Base-by-base conservation (phyloP, 2,797 vertebrate species). In the Valencia hispanica region DNA sequence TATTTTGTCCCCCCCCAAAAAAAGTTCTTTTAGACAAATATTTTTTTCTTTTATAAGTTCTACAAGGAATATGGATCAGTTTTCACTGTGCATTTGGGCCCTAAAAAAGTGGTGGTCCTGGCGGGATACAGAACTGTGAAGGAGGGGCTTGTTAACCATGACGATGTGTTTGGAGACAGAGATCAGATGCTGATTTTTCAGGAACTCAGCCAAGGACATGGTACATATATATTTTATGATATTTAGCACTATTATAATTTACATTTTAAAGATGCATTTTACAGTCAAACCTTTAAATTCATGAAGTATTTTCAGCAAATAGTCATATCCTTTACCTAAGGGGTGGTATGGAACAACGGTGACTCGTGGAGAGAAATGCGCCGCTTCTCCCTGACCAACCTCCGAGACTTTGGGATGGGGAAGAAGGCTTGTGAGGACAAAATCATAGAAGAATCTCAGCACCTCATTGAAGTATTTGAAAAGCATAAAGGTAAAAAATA, bases 341-440 rank as follows among this genome's bases (percentile, higher is more conserved):
- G 90, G 0, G 5, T 92, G n/a, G 0, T 71, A 2, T 88, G 84
- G 84, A 20, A 74, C 32, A 91, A 89, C 0, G 86, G 85, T 0
- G 85, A 91, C 0, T 61, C 78, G 0, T 91, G 89, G 91, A 90
- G 55, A 73, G 87, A 90, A 5, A 87, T 91, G 75, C 70, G 86
- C 1, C 85, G 83, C 30, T 91, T 91, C 20, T 18, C 75, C 5
- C 1, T 91, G 66, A 84, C 17, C 0, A 90, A 85, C 61, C 76
- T 92, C 6, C 76, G 20, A 68, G 87, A 91, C 69, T 91, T 86
- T 53, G 87, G 89, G 22, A 91, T 92, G 87, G 88, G 88, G 0
- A 91, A 79, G 48, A 91, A 59, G 15, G 79, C 15, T 0, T 68
- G 65, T 22, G 91, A 91, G 36, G 80, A 89, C 15, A 90, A 90